Percentiles rank a stretch among this genome's conserved stretches.
Conservation (phyloP, 2,888 invertebrate species). For the Hypsopygia costalis region DNA sequence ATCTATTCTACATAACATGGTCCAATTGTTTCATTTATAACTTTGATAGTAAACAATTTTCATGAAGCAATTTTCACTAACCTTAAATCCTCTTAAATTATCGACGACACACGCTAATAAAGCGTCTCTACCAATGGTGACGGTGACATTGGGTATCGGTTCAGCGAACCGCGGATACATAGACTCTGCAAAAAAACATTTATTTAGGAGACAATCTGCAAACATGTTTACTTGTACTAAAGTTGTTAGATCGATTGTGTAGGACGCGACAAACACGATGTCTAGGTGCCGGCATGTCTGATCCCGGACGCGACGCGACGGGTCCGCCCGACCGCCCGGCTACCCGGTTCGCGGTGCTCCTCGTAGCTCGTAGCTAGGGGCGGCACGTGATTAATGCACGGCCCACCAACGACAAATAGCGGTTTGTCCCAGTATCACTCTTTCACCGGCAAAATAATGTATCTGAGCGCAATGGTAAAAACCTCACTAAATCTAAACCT, state of each 20-base stretch:
- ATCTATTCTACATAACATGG: too few species aligned
- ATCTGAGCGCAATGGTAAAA: slow-evolving; percentile 46
- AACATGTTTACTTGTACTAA: slow-evolving; percentile 62
- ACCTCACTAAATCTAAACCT: slow-evolving; percentile 21
- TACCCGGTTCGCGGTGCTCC: background rate
- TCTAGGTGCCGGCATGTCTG: slow-evolving; percentile 33
- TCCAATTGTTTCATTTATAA: too few species aligned
- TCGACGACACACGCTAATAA: slow-evolving; percentile 93
- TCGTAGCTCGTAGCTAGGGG: too few species aligned
- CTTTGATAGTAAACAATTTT: too few species aligned
- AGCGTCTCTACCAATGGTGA: slow-evolving; percentile 92
- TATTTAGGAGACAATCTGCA: slow-evolving; percentile 24
- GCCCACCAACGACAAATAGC: slow-evolving; percentile 71
- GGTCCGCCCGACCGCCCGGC: background rate
- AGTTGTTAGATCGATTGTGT: slow-evolving; percentile 38
- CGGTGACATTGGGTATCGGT: slow-evolving; percentile 94
- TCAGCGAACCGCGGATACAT: slow-evolving; percentile 92
- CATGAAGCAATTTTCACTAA: too few species aligned
- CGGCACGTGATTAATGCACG: slow-evolving; percentile 61
- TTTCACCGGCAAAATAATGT: slow-evolving; percentile 64
- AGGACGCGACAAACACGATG: slow-evolving; percentile 45
- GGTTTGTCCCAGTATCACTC: slow-evolving; percentile 71
- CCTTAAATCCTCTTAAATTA: slow-evolving; percentile 93
- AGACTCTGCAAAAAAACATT: slow-evolving; percentile 75
- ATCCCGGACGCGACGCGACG: background rate